Conservation (phyloP, 2,888 invertebrate species). For the Brassicogethes aeneus region DNA sequence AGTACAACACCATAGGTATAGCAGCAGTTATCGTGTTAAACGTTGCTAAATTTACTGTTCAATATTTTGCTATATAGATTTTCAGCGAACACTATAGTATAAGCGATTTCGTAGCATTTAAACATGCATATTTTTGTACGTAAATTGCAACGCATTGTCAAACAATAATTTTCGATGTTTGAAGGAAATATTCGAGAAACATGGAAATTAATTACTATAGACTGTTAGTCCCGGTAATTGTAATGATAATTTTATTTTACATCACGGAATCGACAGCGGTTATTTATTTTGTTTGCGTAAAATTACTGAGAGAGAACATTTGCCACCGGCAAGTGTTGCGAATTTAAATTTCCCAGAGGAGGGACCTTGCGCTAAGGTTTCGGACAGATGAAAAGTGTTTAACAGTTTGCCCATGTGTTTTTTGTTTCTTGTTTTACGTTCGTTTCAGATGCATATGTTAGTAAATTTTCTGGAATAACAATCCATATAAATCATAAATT, state of each 20-base stretch:
- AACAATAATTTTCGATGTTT: no score
- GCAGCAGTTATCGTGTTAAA: no score
- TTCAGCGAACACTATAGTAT: no score
- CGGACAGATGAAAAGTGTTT: slow-evolving; percentile 27
- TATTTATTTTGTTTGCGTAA: background rate
- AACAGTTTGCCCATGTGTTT: slow-evolving; percentile 18
- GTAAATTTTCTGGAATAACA: slow-evolving; percentile 11
- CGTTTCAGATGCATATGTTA: slow-evolving; percentile 9
- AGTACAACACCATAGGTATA: no score
- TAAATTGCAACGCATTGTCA: no score
- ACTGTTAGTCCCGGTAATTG: no score
- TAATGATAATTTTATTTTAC: background rate
- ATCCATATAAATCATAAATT: slow-evolving; percentile 14
- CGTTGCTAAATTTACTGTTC: no score
- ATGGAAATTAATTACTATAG: no score
- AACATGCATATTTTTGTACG: no score
- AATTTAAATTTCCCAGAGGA: slow-evolving; percentile 31
- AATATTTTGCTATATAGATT: no score
- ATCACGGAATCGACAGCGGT: background rate
- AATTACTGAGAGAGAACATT: slow-evolving; percentile 16
- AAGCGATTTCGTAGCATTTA: no score
- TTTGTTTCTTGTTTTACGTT: slow-evolving; percentile 8
- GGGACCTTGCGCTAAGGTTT: slow-evolving; percentile 19
- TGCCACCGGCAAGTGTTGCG: slow-evolving; percentile 26
- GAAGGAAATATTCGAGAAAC: no score